Base-by-base conservation (phyloP, 2,888 invertebrate species). In the Pollenia labialis region DNA sequence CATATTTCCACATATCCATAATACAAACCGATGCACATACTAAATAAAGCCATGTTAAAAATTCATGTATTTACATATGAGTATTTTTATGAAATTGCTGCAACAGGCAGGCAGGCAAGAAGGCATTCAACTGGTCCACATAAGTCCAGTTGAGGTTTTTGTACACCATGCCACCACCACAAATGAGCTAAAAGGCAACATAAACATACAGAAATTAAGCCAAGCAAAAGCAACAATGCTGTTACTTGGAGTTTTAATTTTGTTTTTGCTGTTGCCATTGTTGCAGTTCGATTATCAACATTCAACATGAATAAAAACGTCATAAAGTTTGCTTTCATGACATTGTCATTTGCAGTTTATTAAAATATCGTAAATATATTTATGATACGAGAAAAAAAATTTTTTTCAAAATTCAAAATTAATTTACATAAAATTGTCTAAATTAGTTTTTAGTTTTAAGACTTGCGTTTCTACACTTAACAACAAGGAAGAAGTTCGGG, bases 271-370 rank as follows among this genome's bases (percentile, higher is more conserved):
- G 0, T 40, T 64, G 64, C n/a, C 42, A 50, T 52, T 80, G 23
- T 54, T 72, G 40, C 18, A 50, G 23, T 77, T 64, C 50, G 16
- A 66, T 52, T 79, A 60, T 58, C 58, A 66, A 68, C 44, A 66
- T 74, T 52, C 58, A 46, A 72, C 18, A 58, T 77, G 64, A 58
- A 50, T 44, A 75, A 68, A 58, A 81, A 54, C 9, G 16, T 18
- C 71, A 83, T 64, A 64, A 79, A 84, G 52, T 74, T 60, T 60
- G 60, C 23, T 60, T 74, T 56, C 71, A 68, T 84, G 87, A 87
- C 87, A 84, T 62, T 81, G 81, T 74, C 77, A 87, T 84, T 81
- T 81, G 58, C 58, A 76, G 56, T 74, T 76, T 64, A 85, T 76
- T 76, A 46, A 81, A 72, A 85, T 66, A 64, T 56, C n/a, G 18